phyloP scores from a whole-genome alignment of 64 coral and sea anemone species.

The Porites lutea region DNA sequence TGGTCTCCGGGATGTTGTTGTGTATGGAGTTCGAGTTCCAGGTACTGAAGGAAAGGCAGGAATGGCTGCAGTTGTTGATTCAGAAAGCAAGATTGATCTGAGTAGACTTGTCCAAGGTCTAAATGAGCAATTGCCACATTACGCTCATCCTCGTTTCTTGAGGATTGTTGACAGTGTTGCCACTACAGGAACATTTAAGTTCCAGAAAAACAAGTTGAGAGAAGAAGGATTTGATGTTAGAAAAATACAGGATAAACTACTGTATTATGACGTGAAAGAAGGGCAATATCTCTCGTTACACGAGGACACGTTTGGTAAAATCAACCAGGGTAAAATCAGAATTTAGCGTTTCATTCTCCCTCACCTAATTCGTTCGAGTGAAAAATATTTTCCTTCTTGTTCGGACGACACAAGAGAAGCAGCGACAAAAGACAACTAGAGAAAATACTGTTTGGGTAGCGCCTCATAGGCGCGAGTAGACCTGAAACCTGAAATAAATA shows the following conservation, averaged over 20 bases:
- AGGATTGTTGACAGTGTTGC: constrained; percentile 68
- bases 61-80: constrained; percentile 80
- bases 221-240: constrained; percentile 85
- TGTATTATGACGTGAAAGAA: constrained; percentile 64
- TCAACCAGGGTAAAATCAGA: constrained; percentile 55
- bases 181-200: constrained; percentile 87
- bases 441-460: no score
- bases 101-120: constrained; percentile 28
- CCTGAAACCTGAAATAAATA: no score
- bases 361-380: no score
- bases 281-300: constrained; percentile 62
- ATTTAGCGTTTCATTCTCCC: constrained; percentile 14
- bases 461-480: no score
- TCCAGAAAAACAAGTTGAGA: constrained; percentile 85
- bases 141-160: constrained; percentile 80
- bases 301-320: constrained; percentile 60
- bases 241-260: constrained; percentile 66
- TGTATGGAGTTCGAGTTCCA: constrained; percentile 86
- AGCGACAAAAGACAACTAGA: no score
- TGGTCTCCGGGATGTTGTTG: constrained; percentile 77
- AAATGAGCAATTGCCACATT: constrained; percentile 64
- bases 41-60: constrained; percentile 83
- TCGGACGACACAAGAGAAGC: no score
- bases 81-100: constrained; percentile 66
- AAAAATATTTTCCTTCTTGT: no score